Conservation (phyloP, 2,797 vertebrate genomes). For the Coracias cyanogaster region DNA sequence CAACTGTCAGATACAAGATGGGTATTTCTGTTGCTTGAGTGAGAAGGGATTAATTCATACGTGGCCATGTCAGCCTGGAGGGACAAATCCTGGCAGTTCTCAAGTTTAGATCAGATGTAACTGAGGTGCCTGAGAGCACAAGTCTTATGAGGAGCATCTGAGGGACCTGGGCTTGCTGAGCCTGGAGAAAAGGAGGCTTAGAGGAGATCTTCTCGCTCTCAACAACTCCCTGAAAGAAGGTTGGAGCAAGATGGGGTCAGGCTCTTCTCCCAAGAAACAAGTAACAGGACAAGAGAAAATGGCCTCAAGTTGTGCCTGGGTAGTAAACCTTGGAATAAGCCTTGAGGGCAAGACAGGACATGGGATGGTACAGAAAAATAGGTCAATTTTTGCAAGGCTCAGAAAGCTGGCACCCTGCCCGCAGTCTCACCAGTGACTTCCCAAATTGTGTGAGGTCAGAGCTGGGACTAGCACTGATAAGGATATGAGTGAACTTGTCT, state of each 20-base stretch:
- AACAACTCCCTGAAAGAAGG: too few relatives aligned
- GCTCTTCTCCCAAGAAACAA: background rate
- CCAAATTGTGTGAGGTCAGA: background rate
- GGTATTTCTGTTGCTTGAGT: background rate
- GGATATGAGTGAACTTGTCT: background rate
- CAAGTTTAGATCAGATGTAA: background rate
- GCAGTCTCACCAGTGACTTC: background rate
- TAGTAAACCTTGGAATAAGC: background rate
- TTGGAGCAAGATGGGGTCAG: too few relatives aligned
- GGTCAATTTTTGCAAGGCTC: background rate
- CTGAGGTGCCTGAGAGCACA: background rate
- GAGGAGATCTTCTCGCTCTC: too few relatives aligned
- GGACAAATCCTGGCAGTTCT: background rate
- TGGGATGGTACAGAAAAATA: background rate
- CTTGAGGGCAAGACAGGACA: rapidly evolving
- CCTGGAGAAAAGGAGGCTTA: too few relatives aligned
- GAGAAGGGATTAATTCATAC: background rate
- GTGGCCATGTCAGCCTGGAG: background rate
- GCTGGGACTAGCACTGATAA: background rate
- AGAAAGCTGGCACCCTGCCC: background rate
- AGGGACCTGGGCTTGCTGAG: too few relatives aligned
- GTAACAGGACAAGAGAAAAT: background rate
- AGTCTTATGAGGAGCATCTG: too few relatives aligned
- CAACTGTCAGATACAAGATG: rapidly evolving
- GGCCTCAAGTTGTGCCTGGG: background rate